Percentiles rank a stretch among this genome's conserved stretches.
Evolutionary conservation across 2,113 vertebrate species (phyloP).

Genomic region (Nycticorax nycticorax): DNA sequence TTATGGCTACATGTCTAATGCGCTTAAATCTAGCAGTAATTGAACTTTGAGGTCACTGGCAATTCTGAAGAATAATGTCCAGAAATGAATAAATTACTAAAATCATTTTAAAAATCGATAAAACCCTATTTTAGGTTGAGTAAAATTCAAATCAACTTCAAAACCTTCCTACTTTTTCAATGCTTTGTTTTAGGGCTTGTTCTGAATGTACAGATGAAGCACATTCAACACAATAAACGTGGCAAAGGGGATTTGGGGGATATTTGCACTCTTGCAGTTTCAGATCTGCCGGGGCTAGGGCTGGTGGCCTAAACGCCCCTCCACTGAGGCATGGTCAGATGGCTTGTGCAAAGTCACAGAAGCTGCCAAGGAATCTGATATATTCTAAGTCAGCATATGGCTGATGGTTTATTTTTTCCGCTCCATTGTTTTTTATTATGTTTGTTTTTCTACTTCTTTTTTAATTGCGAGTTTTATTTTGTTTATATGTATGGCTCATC

Average conservation of each 20-base stretch:
- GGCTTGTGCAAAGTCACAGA: background rate
- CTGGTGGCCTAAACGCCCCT: too few species aligned
- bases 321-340: background rate
- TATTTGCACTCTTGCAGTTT: background rate
- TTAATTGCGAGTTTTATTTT: conserved; percentile 46
- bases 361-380: background rate
- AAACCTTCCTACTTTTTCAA: background rate
- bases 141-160: background rate
- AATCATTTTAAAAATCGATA: background rate
- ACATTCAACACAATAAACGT: background rate
- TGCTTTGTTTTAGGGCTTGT: background rate
- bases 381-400: background rate
- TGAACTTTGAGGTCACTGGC: background rate
- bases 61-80: background rate
- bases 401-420: background rate
- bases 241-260: background rate
- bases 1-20: background rate
- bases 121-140: background rate
- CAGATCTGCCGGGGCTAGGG: background rate
- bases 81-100: background rate
- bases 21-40: background rate
- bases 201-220: background rate
- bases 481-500: background rate
- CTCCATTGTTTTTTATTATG: background rate
- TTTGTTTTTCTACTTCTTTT: conserved; percentile 41